phyloP scores from a whole-genome alignment of 2,888 invertebrate species.

The Euproctis similis region DNA sequence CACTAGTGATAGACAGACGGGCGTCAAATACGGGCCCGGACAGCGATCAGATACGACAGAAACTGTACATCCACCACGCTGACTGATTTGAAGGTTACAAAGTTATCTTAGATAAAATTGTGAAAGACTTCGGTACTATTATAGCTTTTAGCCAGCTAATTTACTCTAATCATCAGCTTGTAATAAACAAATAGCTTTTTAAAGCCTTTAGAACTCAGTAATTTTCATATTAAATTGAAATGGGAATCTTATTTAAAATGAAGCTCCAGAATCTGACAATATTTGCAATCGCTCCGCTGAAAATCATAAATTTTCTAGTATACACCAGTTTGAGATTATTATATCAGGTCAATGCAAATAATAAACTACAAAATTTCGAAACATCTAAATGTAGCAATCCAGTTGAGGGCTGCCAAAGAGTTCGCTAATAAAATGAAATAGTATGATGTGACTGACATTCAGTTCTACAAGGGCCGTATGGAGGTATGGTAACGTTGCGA shows the following conservation, averaged over 20 bases:
- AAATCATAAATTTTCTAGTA: too few relatives aligned
- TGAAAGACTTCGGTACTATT: too few relatives aligned
- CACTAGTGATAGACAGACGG: conserved; percentile 38
- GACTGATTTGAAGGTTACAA: background rate
- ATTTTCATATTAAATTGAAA: too few relatives aligned
- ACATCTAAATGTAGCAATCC: conserved; percentile 40
- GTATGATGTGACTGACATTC: conserved; percentile 44
- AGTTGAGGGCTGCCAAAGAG: conserved; percentile 42
- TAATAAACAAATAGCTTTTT: too few relatives aligned
- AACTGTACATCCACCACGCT: conserved; percentile 15
- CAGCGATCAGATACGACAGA: conserved; percentile 25
- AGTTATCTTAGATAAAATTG: background rate
- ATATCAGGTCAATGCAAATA: conserved; percentile 53
- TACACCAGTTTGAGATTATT: conserved; percentile 12
- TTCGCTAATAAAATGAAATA: conserved; percentile 39
- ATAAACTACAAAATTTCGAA: conserved; percentile 40
- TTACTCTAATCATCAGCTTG: too few relatives aligned
- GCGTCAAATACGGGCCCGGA: conserved; percentile 32
- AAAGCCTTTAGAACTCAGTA: too few relatives aligned
- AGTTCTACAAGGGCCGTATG: conserved; percentile 52
- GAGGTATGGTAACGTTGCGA: conserved; percentile 36
- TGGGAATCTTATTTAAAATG: too few relatives aligned
- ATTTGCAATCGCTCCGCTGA: too few relatives aligned
- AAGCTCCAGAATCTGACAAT: too few relatives aligned
- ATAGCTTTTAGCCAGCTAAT: too few relatives aligned